These are phyloP conservation scores for Mastomys coucha DNA, from an alignment of 2,113 vertebrate species.

Conservation along the genomic window DNA sequence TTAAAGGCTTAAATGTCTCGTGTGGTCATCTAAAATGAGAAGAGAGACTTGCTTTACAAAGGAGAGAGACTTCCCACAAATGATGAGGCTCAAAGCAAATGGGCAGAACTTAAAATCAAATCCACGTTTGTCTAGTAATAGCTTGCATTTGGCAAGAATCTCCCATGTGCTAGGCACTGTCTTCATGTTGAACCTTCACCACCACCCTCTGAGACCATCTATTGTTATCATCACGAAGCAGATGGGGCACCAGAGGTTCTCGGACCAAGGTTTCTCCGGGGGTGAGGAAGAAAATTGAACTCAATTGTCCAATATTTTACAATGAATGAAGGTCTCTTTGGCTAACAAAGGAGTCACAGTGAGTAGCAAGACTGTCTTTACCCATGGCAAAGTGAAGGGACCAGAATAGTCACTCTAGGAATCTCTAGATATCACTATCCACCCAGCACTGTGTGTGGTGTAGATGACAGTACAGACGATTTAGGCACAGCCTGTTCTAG, in stretches of 20 bases:
- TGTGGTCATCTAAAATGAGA: background rate
- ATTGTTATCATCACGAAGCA: background rate
- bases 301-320: background rate
- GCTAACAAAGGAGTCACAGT: background rate
- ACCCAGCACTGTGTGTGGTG: background rate
- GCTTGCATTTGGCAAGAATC: background rate
- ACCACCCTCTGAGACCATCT: background rate
- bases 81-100: background rate
- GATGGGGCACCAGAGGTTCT: slow-evolving; percentile 17
- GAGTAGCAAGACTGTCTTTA: background rate
- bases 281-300: background rate
- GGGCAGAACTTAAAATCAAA: background rate
- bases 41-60: background rate
- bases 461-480: background rate
- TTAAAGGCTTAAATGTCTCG: background rate
- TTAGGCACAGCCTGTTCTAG: background rate
- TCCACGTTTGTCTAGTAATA: background rate
- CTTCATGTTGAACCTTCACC: background rate
- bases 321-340: background rate
- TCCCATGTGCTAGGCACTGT: background rate
- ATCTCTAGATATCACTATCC: background rate
- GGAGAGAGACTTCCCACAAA: background rate
- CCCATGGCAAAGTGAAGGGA: background rate
- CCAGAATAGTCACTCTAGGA: background rate
- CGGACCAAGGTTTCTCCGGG: background rate